These are phyloP conservation scores for Sphaerophoria taeniata DNA, from an alignment of 2,888 invertebrate species.

Conservation along the genomic window DNA sequence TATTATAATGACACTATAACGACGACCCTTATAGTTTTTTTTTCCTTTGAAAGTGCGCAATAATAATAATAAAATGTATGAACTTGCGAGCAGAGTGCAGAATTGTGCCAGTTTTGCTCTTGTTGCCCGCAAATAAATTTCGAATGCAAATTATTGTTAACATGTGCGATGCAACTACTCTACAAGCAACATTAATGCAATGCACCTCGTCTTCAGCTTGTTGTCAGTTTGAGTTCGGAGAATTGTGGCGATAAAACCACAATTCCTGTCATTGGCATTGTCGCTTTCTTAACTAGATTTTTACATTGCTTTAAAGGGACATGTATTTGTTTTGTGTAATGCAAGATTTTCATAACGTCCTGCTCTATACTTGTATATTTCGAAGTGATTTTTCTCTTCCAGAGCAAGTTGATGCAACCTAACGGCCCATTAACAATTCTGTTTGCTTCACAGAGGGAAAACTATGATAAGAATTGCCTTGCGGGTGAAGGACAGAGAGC, in stretches of 20 bases:
- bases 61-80: slow-evolving; percentile 16
- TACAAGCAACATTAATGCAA: background rate
- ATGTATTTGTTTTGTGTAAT: background rate
- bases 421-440: too few relatives aligned
- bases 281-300: background rate
- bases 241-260: slow-evolving; percentile 50
- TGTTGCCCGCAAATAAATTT: slow-evolving; percentile 38
- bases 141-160: slow-evolving; percentile 51
- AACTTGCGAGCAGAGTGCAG: slow-evolving; percentile 32
- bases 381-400: too few relatives aligned
- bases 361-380: too few relatives aligned
- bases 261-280: slow-evolving; percentile 50
- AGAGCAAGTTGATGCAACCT: too few relatives aligned
- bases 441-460: background rate
- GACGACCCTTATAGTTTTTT: slow-evolving; percentile 51
- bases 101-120: slow-evolving; percentile 26
- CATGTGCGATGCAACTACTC: background rate
- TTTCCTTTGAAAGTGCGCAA: slow-evolving; percentile 35
- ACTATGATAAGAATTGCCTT: slow-evolving; percentile 48
- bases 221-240: slow-evolving; percentile 45
- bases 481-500: slow-evolving; percentile 11
- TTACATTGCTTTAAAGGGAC: background rate
- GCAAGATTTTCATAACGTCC: too few relatives aligned
- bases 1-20: slow-evolving; percentile 57
- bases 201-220: slow-evolving; percentile 6